phyloP scores from a whole-genome alignment of 2,797 vertebrate genomes.

The Peromyscus nudipes region DNA sequence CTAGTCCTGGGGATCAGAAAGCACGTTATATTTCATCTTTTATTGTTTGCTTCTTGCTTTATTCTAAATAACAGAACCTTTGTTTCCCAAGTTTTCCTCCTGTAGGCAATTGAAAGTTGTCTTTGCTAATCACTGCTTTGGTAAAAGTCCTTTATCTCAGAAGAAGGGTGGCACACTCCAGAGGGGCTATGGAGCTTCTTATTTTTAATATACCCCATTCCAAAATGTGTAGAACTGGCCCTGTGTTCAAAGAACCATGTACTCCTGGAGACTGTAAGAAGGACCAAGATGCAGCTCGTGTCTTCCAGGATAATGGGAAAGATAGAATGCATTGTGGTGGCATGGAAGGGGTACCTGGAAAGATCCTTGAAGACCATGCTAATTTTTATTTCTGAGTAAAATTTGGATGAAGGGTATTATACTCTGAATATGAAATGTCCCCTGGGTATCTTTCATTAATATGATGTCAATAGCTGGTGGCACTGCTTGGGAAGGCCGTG shows the following conservation, averaged over 20 bases:
- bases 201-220: neutral
- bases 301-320: neutral
- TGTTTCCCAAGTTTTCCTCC: constrained; percentile 59
- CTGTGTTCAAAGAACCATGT: neutral
- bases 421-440: neutral
- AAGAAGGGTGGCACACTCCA: neutral
- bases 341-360: neutral
- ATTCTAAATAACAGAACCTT: neutral
- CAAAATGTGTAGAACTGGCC: neutral
- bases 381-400: neutral
- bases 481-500: neutral
- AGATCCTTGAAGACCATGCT: neutral
- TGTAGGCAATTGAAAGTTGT: constrained; percentile 65
- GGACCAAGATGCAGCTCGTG: no score
- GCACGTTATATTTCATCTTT: neutral
- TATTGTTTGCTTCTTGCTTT: constrained; percentile 66
- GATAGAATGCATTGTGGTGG: fast-evolving
- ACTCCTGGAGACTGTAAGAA: no score
- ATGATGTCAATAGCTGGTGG: neutral
- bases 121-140: constrained; percentile 64
- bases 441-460: neutral
- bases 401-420: neutral
- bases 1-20: neutral
- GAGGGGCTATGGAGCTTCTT: neutral
- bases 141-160: neutral